Evolutionary conservation across 1,140 invertebrate genomes (phyloP), one percentile per base, ranked within the genome.

Genomic region (Rhynchophorus ferrugineus): DNA sequence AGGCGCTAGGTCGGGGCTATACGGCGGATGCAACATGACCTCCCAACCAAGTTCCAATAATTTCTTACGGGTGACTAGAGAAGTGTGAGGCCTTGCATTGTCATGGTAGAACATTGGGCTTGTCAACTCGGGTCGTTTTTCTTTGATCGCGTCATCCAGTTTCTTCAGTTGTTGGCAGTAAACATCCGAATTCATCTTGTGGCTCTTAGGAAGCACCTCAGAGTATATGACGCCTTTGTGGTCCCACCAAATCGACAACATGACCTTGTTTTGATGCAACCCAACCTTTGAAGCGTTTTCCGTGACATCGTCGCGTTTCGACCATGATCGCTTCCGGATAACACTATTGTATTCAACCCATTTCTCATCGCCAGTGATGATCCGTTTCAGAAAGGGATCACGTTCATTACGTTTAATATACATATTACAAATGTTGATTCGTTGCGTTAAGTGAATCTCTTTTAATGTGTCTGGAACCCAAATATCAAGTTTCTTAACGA

Each of bases 21-120:
- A 53, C 13, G 45, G 46, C 34, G 45, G 33, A 20, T 52, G 44
- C 16, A 13, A 18, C 16, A 34, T 17, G 33, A 48, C 16, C 13
- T 37, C 13, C 33, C 20, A 20, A 46, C 63, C 63, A 52, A 71
- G 61, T 61, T 73, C 60, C 29, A 44, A 41, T 45, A 73, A 47
- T 41, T 61, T 64, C 48, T 69, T 60, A 60, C 62, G 36, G 62
- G n/a, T n/a, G n/a, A n/a, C n/a, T n/a, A n/a, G n/a, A n/a, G n/a
- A n/a, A n/a, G n/a, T n/a, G n/a, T n/a, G n/a, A n/a, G n/a, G n/a
- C n/a, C n/a, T n/a, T n/a, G n/a, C 61, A 48, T 70, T 70, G 54
- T 69, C 61, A 17, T 65, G 61, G 38, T 69, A 59, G 47, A 65
- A 65, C 6, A 16, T 14, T 7, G 14, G 9, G 14, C 6, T n/a